Conservation (phyloP, 2,113 vertebrate species). For the Hippocampus barbouri region DNA sequence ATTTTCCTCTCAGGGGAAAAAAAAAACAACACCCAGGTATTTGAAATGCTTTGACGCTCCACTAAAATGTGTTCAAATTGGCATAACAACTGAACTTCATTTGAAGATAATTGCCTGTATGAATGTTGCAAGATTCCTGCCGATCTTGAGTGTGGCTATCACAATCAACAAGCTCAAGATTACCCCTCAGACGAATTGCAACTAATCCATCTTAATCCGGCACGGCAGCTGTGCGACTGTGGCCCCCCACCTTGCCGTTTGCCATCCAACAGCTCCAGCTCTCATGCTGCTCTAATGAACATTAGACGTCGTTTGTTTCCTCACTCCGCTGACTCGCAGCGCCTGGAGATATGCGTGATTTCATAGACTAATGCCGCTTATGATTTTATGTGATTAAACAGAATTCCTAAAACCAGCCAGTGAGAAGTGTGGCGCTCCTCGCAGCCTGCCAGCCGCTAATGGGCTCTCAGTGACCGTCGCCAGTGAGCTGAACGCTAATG, state of each 20-base stretch:
- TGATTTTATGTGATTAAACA: constrained; percentile 51
- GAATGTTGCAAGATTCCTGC: constrained; percentile 7
- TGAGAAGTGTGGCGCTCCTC: constrained; percentile 9
- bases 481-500: constrained; percentile 3
- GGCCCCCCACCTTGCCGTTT: constrained; percentile 46
- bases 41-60: constrained; percentile 14
- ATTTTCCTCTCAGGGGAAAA: background rate
- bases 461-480: constrained; percentile 16
- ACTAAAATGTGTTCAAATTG: background rate
- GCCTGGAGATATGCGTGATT: constrained; percentile 40
- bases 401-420: constrained; percentile 28
- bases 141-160: background rate
- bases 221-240: constrained; percentile 42
- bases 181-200: constrained; percentile 36
- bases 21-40: constrained; percentile 1
- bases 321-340: constrained; percentile 32
- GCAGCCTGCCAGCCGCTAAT: constrained; percentile 37
- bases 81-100: background rate
- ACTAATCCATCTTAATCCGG: constrained; percentile 57
- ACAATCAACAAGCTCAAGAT: constrained; percentile 34
- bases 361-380: constrained; percentile 47
- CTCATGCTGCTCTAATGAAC: constrained; percentile 51
- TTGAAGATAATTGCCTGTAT: background rate
- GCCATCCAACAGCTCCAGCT: constrained; percentile 35
- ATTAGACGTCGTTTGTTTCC: constrained; percentile 51